Evolutionary conservation across 2,113 vertebrate species (phyloP), one percentile per base, ranked within the genome.

Genomic region (Rhagologus leucostigma): DNA sequence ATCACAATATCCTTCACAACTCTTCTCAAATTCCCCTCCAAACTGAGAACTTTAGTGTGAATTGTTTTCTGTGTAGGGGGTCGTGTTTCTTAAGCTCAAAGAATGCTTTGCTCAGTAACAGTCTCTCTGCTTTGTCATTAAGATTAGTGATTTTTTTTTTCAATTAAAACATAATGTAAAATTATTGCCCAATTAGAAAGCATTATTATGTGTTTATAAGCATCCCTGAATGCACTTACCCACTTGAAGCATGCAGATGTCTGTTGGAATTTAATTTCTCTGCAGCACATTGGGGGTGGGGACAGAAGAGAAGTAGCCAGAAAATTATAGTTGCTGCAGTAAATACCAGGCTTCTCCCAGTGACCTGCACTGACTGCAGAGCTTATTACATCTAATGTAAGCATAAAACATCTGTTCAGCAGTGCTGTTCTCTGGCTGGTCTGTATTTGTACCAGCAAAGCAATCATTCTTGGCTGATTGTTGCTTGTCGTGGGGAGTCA

Each of bases 231-330:
- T 19, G 44, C 84, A 75, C 35, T 89, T 75, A 78, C 75, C 88
- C 69, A 41, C 60, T 84, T 69, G 88, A 89, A 92, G 49, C 85
- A 71, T 35, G n/a, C 93, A 96, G 92, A 90, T 97, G 60, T 86
- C 93, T 94, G 78, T 23, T 81, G 83, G 90, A 96, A 92, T 95
- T 93, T 93, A 92, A 96, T 96, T 95, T 89, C 88, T 90, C 86
- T 96, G 95, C 92, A 92, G 87, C 59, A 41, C 0, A 0, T 42
- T 86, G 75, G 46, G 82, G 92, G 83, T 81, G 83, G 95, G 68
- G 73, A 90, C 88, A 78, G 44, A 87, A 93, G 69, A 77, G 74
- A 96, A 93, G 80, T 87, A 93, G 95, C 79, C 83, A 57, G 90
- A 94, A 94, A 90, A 95, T 96, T 37, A 69, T 56, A 64, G 76